Conservation (phyloP, 2,797 vertebrate genomes). For the Coregonus suidteri region DNA sequence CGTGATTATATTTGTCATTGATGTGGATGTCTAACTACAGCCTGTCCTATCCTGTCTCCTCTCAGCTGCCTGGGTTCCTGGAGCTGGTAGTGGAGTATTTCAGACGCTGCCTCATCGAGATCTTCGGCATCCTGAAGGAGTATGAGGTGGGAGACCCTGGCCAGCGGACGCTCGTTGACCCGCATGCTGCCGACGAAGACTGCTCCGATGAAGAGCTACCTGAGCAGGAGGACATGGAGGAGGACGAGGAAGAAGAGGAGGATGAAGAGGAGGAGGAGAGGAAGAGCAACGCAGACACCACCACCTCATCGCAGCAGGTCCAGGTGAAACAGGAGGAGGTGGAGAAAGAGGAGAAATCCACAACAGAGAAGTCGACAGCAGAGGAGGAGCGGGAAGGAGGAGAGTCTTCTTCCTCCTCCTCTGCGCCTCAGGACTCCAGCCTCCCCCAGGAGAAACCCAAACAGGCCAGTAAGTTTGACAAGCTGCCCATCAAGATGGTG, state of each 20-base stretch:
- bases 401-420: conserved; percentile 58
- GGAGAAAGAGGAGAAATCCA: conserved; percentile 50
- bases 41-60: conserved; percentile 9
- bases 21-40: not conserved
- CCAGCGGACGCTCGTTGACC: conserved; percentile 91
- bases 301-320: conserved; percentile 36
- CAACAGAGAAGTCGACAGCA: conserved; percentile 40
- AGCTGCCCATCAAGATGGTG: conserved; percentile 93
- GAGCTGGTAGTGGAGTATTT: conserved; percentile 98
- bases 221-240: conserved; percentile 72
- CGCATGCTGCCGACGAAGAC: conserved; percentile 79
- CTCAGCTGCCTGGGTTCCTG: conserved; percentile 93
- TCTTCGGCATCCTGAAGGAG: conserved; percentile 97
- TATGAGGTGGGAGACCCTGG: conserved; percentile 97
- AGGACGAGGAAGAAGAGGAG: conserved; percentile 82
- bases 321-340: conserved; percentile 72
- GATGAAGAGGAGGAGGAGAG: conserved; percentile 73
- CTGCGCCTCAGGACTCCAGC: conserved; percentile 72
- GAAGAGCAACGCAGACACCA: conserved; percentile 15
- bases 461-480: conserved; percentile 95
- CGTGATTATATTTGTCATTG: conserved; percentile 3
- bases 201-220: conserved; percentile 81
- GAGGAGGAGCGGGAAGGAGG: conserved; percentile 69
- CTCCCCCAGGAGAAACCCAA: conserved; percentile 82
- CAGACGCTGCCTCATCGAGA: conserved; percentile 96